Evolutionary conservation across 2,113 vertebrate genomes (phyloP).

Genomic region (Acrocephalus kingi): DNA sequence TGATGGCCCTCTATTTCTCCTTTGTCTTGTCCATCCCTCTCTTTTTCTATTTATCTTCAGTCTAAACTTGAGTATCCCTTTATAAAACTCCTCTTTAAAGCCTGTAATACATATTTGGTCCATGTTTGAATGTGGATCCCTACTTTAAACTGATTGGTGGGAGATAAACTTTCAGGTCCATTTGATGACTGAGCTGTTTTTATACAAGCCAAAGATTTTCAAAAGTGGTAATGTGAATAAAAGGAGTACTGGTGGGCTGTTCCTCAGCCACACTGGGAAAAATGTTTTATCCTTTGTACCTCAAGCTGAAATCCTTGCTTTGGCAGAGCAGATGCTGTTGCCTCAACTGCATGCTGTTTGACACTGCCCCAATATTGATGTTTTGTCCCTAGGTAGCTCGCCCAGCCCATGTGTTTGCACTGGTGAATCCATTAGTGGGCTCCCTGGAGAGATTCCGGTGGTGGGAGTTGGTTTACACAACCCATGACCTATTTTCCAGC

Average conservation of each 20-base stretch:
- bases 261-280: neutral
- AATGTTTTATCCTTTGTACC: neutral
- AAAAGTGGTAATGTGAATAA: neutral
- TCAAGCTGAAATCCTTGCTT: neutral
- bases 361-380: neutral
- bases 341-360: neutral
- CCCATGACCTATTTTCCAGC: neutral
- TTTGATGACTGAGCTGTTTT: neutral
- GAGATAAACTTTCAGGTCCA: neutral
- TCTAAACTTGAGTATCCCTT: neutral
- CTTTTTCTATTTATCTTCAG: neutral
- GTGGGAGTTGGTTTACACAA: neutral
- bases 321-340: neutral
- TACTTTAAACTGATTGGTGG: neutral
- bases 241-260: neutral
- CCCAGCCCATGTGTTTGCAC: neutral
- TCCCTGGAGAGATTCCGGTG: neutral
- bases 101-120: neutral
- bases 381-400: neutral
- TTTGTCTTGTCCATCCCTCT: neutral
- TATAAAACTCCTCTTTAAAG: neutral
- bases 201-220: neutral
- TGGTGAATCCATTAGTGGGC: neutral
- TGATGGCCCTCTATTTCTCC: neutral
- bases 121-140: neutral